These are phyloP conservation scores for Natator depressus DNA, from an alignment of 2,113 vertebrate species.

Conservation along the genomic window DNA sequence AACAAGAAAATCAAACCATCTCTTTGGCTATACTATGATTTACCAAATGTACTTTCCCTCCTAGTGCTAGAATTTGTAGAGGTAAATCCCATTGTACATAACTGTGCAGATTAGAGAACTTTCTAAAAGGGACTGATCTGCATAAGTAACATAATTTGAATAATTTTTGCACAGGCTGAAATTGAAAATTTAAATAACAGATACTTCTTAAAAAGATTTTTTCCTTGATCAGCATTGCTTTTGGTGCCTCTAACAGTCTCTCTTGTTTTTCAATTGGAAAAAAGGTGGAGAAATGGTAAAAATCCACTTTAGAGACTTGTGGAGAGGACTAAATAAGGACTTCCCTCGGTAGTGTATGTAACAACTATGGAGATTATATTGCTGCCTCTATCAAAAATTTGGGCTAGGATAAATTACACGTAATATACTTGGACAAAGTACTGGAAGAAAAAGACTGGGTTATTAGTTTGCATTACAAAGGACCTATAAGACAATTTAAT, in stretches of 20 bases:
- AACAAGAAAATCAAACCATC: background rate
- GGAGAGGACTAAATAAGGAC: conserved; percentile 33
- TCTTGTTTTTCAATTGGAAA: background rate
- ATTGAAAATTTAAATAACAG: conserved; percentile 43
- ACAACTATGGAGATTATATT: conserved; percentile 51
- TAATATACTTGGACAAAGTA: conserved; percentile 23
- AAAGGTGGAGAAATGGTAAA: background rate
- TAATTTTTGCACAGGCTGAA: background rate
- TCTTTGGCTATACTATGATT: conserved; percentile 35
- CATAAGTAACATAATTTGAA: conserved; percentile 51
- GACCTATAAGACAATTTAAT: background rate
- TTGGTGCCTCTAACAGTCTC: background rate
- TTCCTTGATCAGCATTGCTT: background rate
- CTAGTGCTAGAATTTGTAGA: conserved; percentile 16
- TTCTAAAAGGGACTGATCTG: conserved; percentile 53
- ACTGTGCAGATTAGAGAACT: conserved; percentile 38
- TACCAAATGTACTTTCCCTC: conserved; percentile 22
- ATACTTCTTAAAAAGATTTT: conserved; percentile 23
- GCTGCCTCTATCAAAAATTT: background rate
- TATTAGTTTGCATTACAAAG: background rate
- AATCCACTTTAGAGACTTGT: background rate
- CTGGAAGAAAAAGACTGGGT: background rate
- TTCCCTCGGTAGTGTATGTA: background rate
- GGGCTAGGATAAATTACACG: background rate
- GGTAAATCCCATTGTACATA: conserved; percentile 66